phyloP scores from a whole-genome alignment of 1,140 invertebrate species.

The Drosophila lacteicornis region DNA sequence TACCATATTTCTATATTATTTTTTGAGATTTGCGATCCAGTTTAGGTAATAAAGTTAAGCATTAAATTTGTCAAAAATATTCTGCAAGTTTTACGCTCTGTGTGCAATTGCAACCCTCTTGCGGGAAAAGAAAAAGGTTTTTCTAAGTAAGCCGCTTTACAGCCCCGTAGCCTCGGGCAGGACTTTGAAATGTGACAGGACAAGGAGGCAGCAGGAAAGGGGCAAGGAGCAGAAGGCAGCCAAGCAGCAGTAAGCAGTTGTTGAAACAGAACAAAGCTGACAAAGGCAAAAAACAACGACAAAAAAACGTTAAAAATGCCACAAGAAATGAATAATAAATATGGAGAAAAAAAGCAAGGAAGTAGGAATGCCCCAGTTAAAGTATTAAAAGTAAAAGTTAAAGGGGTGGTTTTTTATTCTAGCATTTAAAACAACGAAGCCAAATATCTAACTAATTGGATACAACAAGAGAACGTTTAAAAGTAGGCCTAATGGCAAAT shows the following conservation, averaged over 20 bases:
- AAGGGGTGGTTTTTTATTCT: conserved; percentile 5
- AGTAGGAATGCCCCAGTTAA: conserved; percentile 17
- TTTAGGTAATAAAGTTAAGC: not conserved
- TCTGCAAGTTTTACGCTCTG: not conserved
- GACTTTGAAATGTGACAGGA: conserved; percentile 46
- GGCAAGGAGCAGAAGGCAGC: conserved; percentile 18
- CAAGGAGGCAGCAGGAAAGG: conserved; percentile 13
- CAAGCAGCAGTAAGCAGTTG: conserved; percentile 47
- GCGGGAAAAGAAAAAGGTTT: conserved; percentile 23
- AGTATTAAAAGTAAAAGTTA: conserved; percentile 18
- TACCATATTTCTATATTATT: not conserved
- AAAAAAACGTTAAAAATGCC: conserved; percentile 40
- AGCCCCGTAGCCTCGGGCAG: conserved; percentile 29
- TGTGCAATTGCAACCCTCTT: conserved; percentile 30
- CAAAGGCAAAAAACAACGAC: conserved; percentile 23
- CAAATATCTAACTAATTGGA: not conserved
- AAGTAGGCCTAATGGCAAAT: not conserved
- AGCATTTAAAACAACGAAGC: not conserved
- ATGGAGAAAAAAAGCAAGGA: conserved; percentile 11
- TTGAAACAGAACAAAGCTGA: conserved; percentile 51
- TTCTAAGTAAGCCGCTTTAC: conserved; percentile 43
- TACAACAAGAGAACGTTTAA: not conserved
- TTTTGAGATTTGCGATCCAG: not conserved
- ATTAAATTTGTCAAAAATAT: not conserved
- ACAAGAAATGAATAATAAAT: conserved; percentile 73